Conservation (phyloP, 2,797 vertebrate genomes). For the Xenopus petersii region DNA sequence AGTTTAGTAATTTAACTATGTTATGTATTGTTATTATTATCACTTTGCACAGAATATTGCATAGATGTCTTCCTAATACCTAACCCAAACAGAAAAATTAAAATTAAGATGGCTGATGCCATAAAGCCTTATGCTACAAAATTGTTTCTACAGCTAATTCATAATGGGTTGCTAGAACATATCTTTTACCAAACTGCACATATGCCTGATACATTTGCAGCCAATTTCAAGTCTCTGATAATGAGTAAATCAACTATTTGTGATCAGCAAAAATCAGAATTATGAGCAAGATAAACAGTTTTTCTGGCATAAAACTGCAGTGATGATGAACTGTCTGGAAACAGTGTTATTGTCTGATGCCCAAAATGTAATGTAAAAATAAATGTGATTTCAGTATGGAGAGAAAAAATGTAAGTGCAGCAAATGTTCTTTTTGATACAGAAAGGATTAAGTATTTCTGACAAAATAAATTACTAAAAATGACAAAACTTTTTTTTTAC, state of each 20-base stretch:
- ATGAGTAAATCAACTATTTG: slow-evolving; percentile 36
- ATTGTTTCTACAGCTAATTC: slow-evolving; percentile 6
- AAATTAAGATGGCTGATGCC: background rate
- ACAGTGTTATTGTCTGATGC: slow-evolving; percentile 39
- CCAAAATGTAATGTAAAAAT: slow-evolving; percentile 47
- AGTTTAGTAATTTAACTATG: too few relatives aligned
- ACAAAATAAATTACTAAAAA: background rate
- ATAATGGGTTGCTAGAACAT: slow-evolving; percentile 5
- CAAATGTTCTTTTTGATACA: slow-evolving; percentile 36
- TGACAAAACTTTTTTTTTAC: background rate
- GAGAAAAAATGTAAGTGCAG: slow-evolving; percentile 40
- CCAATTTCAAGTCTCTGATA: slow-evolving; percentile 33
- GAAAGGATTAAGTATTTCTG: slow-evolving; percentile 16
- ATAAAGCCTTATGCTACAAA: slow-evolving; percentile 11
- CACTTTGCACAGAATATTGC: too few relatives aligned
- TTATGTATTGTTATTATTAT: too few relatives aligned
- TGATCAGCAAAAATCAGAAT: slow-evolving; percentile 32
- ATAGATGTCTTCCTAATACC: too few relatives aligned
- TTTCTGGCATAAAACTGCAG: slow-evolving; percentile 36
- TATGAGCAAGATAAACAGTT: slow-evolving; percentile 45
- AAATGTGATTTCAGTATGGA: slow-evolving; percentile 35
- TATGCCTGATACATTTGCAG: slow-evolving; percentile 27
- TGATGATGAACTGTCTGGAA: slow-evolving; percentile 49
- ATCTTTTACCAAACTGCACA: slow-evolving; percentile 31
- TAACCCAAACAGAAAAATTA: too few relatives aligned